phyloP scores from a whole-genome alignment of 2,888 invertebrate species.

The Campoplex capitator region DNA sequence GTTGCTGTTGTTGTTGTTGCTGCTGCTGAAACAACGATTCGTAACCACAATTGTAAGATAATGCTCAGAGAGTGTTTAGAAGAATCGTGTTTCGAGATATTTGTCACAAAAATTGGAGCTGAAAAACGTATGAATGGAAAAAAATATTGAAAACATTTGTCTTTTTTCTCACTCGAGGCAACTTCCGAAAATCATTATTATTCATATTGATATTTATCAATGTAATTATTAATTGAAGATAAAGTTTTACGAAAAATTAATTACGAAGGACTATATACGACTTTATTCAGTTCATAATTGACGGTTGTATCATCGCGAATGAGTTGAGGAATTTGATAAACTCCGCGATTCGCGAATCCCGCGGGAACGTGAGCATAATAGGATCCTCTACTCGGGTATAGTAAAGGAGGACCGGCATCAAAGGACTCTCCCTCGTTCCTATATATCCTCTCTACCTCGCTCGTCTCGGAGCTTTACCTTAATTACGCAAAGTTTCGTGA shows the following conservation, averaged over 20 bases:
- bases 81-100: too few species aligned
- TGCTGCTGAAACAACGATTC: slow-evolving; percentile 68
- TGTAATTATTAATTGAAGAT: neutral
- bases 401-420: slow-evolving; percentile 47
- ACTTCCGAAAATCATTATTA: too few species aligned
- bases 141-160: too few species aligned
- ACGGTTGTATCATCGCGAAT: slow-evolving; percentile 58
- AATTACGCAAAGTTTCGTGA: slow-evolving; percentile 66
- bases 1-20: slow-evolving; percentile 70
- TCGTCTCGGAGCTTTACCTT: slow-evolving; percentile 62
- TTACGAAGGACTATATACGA: neutral
- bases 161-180: too few species aligned
- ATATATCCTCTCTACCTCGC: slow-evolving; percentile 17
- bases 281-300: slow-evolving; percentile 10
- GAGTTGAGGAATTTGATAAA: slow-evolving; percentile 56
- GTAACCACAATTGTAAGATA: neutral
- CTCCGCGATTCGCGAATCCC: slow-evolving; percentile 46
- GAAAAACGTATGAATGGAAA: too few species aligned
- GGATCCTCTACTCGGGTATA: slow-evolving; percentile 36
- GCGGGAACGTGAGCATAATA: slow-evolving; percentile 45
- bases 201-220: neutral
- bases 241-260: neutral
- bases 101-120: too few species aligned
- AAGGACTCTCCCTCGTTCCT: slow-evolving; percentile 48
- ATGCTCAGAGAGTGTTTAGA: too few species aligned